Base-by-base conservation (phyloP, 2,797 vertebrate species). In the Melanotaenia pygmaea region DNA sequence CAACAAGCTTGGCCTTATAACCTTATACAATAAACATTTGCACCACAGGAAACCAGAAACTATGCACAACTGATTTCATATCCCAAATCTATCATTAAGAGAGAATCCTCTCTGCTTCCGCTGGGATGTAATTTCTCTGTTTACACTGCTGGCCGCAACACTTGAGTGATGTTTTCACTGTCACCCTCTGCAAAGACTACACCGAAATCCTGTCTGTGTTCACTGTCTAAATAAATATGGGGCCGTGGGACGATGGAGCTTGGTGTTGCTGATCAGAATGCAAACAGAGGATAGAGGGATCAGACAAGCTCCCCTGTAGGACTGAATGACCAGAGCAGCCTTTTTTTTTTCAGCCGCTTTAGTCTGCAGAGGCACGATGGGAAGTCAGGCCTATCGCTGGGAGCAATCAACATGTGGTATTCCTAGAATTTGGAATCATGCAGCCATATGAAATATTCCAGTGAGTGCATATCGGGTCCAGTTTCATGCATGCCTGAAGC, bases 401-500 rank as follows among this genome's bases (percentile, higher is more conserved):
- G 70, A 91, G 80, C 12, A 75, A 90, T 90, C 89, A 76, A 77
- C 89, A 87, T 84, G 89, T 70, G 89, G 86, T 87, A 86, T 93
- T 92, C 85, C 76, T 74, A 89, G 89, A 91, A 91, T 91, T 77
- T 81, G 40, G 81, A 88, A 83, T 90, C 82, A 79, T 74, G 74
- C 72, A n/a, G 84, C 76, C 61, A 32, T 89, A 82, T 86, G 86
- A 91, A 88, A 91, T 86, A 90, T 91, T 89, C 88, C 77, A 70
- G 69, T 3, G 38, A 81, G 76, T 60, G 2, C 88, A 92, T 88
- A 85, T 83, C 85, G 59, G 84, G 61, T 84, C 78, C 86, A 85
- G 90, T 92, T 92, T 92, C 87, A 93, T 82, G 86, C 81, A 69
- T 91, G 87, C 88, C 86, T 83, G 76, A 74, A 81, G 88, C 72